These are phyloP conservation scores for Entomobrya proxima DNA, from an alignment of 2,888 invertebrate genomes.

Conservation along the genomic window DNA sequence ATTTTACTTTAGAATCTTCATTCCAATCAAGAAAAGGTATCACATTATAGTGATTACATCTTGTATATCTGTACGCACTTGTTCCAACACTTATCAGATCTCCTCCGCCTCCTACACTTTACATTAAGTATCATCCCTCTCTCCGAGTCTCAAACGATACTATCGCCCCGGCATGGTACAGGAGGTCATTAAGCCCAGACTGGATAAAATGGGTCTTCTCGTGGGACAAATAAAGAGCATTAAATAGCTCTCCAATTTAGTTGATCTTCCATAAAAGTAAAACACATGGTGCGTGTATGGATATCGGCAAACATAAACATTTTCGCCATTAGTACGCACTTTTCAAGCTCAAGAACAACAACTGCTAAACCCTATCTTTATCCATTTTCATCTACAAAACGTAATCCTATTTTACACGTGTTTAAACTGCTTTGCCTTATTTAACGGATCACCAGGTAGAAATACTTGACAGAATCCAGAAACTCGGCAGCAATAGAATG, in stretches of 20 bases:
- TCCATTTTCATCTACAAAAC: not conserved
- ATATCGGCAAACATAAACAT: not conserved
- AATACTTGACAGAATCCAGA: conserved; percentile 53
- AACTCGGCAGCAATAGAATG: not conserved
- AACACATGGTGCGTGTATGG: not conserved
- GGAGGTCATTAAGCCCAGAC: not conserved
- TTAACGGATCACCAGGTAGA: conserved; percentile 39
- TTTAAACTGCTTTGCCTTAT: conserved; percentile 19
- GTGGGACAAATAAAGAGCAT: conserved; percentile 41
- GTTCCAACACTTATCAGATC: not conserved
- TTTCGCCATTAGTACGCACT: not conserved
- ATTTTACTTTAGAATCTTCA: not conserved
- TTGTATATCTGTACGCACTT: not conserved
- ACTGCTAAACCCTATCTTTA: not conserved
- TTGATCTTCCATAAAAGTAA: conserved; percentile 21
- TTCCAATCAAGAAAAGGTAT: not conserved
- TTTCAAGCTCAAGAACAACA: not conserved
- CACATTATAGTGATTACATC: not conserved
- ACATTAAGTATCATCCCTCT: not conserved
- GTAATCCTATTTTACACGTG: conserved; percentile 2
- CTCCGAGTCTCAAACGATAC: not conserved
- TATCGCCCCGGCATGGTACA: not conserved
- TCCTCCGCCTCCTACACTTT: not conserved
- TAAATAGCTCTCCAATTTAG: conserved; percentile 25
- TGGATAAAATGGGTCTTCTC: conserved; percentile 41